Base-by-base conservation (phyloP, 2,113 vertebrate species). In the Rhizomys pruinosus region DNA sequence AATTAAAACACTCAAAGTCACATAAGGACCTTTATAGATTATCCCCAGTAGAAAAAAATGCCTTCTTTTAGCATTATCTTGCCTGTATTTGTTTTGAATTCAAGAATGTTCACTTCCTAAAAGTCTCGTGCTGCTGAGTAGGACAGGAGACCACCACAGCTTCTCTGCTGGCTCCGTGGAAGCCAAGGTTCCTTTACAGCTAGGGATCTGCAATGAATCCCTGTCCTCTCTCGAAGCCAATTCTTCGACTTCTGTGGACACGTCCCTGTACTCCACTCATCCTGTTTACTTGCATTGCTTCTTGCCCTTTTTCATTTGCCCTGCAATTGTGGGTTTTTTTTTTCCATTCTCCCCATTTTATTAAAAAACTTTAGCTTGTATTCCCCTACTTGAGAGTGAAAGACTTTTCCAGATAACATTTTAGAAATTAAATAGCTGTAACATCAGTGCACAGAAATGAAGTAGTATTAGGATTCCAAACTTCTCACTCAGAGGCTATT, bases 371-470 rank as follows among this genome's bases (percentile, higher is more conserved):
- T 76, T 85, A 34, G 42, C 7, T 87, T 66, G 44, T 4, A 57
- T 89, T 84, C 27, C 32, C 78, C 63, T 71, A 15, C 23, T 81
- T 88, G 59, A 37, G 42, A 94, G 77, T 15, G 78, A n/a, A 91
- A 93, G 15, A 86, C 22, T 23, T 79, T 79, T 92, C 25, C 44
- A 94, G 63, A 77, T 81, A 85, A 34, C 23, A 44, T 87, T 93
- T 94, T 89, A 94, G 34, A 93, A 93, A 74, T 16, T 80, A 80
- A 86, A 80, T 72, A 74, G 16, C 22, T 78, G 32, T 69, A 93
- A 87, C 25, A 87, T 71, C 78, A 89, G 27, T 29, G 44, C 61
- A 27, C 12, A 92, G 55, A 76, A 77, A 61, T 73, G 20, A n/a
- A 85, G 66, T 77, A 37, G 22, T 77, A 72, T 25, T 73, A 47